Base-by-base conservation (phyloP, 2,113 vertebrate genomes). In the Paradoxurus hermaphroditus region DNA sequence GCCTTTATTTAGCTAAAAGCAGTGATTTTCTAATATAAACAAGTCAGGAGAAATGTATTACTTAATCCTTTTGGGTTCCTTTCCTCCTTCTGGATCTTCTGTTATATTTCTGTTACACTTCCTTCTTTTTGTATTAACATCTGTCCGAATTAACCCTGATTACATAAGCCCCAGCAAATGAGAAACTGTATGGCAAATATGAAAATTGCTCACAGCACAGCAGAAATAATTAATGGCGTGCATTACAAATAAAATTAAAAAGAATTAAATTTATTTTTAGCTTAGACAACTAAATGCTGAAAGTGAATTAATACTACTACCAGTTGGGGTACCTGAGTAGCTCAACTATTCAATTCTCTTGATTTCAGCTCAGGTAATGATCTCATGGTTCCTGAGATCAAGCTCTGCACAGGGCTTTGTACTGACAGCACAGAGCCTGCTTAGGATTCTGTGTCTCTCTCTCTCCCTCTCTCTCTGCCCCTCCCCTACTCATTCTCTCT, bases 261-360 rank as follows among this genome's bases (percentile, higher is more conserved):
- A 86, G n/a, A 82, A 75, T 87, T 81, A 94, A 63, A 27, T 78
- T 96, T 84, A 86, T 82, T 90, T 96, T 97, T 94, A 85, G 9
- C 39, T 96, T 41, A 87, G 77, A 82, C 31, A 90, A 29, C 27
- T 92, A 67, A 89, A 92, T 53, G 9, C 2, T 68, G 39, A 84
- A 49, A 91, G 59, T 53, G 25, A 31, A 89, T 49, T 84, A 41
- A 34, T 78, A 91, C 34, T 88, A 59, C 3, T 59, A 16, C 75
- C 21, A 89, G 7, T 91, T 68, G 56, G 56, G 21, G 56, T 59
- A 23, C 56, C 56, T 59, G 56, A 59, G 21, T 59, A 8, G 56
- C 56, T 59, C 56, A 59, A 59, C 56, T 59, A 8, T 59, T 21
- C 56, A 23, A 9, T 21, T 59, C 56, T 59, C 56, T 59, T 59